Base-by-base conservation (phyloP, 1,140 invertebrate species). In the Drosophila suzukii region DNA sequence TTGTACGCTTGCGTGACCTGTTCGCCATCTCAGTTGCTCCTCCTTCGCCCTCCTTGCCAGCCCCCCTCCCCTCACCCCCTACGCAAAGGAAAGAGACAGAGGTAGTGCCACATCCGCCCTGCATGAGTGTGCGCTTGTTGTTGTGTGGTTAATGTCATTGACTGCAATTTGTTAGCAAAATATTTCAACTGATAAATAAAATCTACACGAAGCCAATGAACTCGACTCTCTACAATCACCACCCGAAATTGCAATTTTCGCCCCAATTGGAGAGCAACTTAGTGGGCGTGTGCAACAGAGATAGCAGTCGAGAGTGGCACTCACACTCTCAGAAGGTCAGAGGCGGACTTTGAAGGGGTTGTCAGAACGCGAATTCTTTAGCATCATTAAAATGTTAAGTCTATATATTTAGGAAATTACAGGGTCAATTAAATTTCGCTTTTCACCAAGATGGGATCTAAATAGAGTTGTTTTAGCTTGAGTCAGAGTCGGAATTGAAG, bases 81-180 rank as follows among this genome's bases (percentile, higher is more conserved):
- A 82, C 70, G 62, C 80, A 75, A 56, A 13, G 15, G 36, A 44
- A n/a, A 30, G 32, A 30, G 66, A 30, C 27, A 8, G 65, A 32
- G 30, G 24, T 30, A 38, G 24, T 17, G 43, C 46, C 68, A 86
- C 83, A 86, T 86, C 83, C 75, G 82, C 55, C 78, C 63, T 75
- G 47, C 20, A 39, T 80, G 30, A 61, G 58, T 56, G 63, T 51
- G 46, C 68, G 54, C 54, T 24, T 58, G 46, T 65, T 20, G 20
- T 36, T 47, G 56, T 58, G 54, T 56, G 50, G 36, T 32, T 44
- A 83, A 84, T 88, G 82, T 91, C 88, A 91, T 88, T 91, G 82
- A 91, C 88, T 91, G 88, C 88, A 91, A 83, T 91, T 91, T 91
- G 77, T 91, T 91, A 86, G 89, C 81, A 91, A 91, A 88, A 81